These are phyloP conservation scores for Balanococcus diminutus DNA, from an alignment of 2,888 invertebrate genomes.

Conservation along the genomic window DNA sequence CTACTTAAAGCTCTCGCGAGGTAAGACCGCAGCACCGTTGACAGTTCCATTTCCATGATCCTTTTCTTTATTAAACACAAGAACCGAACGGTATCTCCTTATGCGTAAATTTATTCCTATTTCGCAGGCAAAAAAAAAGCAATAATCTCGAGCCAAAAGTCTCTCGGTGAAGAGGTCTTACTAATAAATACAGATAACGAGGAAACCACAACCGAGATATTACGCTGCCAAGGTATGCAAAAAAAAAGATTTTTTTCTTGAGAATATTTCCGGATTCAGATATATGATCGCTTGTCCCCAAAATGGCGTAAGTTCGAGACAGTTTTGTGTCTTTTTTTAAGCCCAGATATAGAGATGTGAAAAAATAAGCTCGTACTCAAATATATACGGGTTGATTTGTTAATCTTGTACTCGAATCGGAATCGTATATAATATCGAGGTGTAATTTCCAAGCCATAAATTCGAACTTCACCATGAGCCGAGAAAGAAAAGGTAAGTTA, in stretches of 20 bases:
- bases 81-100: background rate
- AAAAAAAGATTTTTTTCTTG: background rate
- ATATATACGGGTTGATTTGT: background rate
- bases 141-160: background rate
- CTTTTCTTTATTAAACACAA: constrained; percentile 8
- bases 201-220: background rate
- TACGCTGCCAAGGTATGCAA: background rate
- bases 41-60: constrained; percentile 8
- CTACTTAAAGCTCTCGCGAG: background rate
- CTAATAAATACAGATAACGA: background rate
- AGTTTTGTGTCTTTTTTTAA: background rate
- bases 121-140: background rate
- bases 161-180: background rate
- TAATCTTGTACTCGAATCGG: background rate
- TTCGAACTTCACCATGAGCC: background rate
- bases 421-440: background rate
- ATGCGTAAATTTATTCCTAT: background rate
- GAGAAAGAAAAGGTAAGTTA: background rate
- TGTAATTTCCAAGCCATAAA: background rate
- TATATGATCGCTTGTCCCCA: background rate
- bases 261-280: background rate
- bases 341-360: background rate
- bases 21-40: background rate
- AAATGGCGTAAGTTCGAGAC: background rate
- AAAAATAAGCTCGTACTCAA: background rate